A percentile compares a stretch with the other conserved stretches of the same genome.
Evolutionary conservation across 1,140 invertebrate species (phyloP).

Genomic region (Cheumatopsyche charites): DNA sequence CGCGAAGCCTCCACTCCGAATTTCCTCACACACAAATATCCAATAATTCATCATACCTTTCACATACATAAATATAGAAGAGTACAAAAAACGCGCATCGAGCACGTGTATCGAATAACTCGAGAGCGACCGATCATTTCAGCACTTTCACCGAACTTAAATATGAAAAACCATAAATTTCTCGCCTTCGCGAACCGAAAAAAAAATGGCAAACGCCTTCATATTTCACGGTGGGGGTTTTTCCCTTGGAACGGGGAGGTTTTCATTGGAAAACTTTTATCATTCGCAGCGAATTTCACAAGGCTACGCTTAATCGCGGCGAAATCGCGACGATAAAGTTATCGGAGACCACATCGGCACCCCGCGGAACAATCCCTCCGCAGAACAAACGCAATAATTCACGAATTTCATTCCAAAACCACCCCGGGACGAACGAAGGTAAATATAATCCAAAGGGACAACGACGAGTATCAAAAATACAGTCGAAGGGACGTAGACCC

Average conservation of each 20-base stretch:
- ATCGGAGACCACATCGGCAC: slow-evolving; percentile 30
- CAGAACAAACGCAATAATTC: slow-evolving; percentile 35
- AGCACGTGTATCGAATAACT: too few species aligned
- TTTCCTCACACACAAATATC: too few species aligned
- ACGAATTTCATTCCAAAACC: slow-evolving; percentile 28
- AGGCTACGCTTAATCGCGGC: slow-evolving; percentile 34
- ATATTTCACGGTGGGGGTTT: slow-evolving; percentile 8
- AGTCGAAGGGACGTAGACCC: too few species aligned
- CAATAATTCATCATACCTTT: too few species aligned
- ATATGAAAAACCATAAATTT: slow-evolving; percentile 26
- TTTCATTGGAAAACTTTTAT: slow-evolving; percentile 42
- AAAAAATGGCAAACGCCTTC: slow-evolving; percentile 12
- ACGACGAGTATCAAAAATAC: too few species aligned
- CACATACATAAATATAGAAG: too few species aligned
- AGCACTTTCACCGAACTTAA: background rate
- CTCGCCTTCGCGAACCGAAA: background rate
- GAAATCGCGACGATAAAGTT: slow-evolving; percentile 38
- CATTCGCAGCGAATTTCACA: background rate
- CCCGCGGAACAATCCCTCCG: slow-evolving; percentile 23
- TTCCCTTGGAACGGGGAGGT: background rate
- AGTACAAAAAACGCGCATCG: too few species aligned
- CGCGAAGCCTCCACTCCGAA: too few species aligned
- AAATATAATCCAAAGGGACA: background rate
- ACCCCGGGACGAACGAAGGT: background rate
- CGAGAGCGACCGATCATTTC: background rate